phyloP scores from a whole-genome alignment of 2,113 vertebrate genomes.

The Trogon surrucura region DNA sequence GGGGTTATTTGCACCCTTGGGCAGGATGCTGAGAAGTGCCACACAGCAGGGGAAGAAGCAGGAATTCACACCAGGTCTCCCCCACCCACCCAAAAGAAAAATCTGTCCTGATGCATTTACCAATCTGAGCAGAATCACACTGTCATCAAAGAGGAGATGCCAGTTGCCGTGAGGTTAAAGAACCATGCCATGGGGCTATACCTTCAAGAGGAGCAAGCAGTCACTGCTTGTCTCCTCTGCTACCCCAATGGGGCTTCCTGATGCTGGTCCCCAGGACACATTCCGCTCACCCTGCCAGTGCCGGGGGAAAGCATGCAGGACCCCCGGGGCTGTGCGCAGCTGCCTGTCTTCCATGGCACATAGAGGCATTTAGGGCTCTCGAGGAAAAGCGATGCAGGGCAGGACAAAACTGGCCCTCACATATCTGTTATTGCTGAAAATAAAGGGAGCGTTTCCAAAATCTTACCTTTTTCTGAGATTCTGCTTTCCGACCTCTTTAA shows the following conservation, averaged over 20 bases:
- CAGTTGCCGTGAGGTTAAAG: not conserved
- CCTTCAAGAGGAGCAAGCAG: not conserved
- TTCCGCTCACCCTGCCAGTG: no score
- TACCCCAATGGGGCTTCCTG: rapidly evolving
- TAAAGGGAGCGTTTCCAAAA: not conserved
- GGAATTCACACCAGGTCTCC: not conserved
- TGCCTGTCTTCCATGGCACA: rapidly evolving
- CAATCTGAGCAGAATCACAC: not conserved
- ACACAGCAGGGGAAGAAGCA: not conserved
- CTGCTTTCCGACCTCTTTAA: not conserved
- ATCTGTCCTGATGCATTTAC: not conserved
- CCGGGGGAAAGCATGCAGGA: not conserved
- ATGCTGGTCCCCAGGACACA: rapidly evolving
- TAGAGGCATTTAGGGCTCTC: not conserved
- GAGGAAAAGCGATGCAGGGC: not conserved
- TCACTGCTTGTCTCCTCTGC: not conserved
- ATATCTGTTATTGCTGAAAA: not conserved
- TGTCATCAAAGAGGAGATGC: rapidly evolving
- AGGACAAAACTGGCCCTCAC: not conserved
- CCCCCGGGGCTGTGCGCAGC: rapidly evolving
- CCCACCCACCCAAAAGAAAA: rapidly evolving
- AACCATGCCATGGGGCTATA: not conserved
- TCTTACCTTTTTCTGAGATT: not conserved
- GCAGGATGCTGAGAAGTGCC: not conserved
- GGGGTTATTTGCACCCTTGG: rapidly evolving